Evolutionary conservation across 2,888 invertebrate species (phyloP), one percentile per base, ranked within the genome.

Genomic region (Eilema caniola): DNA sequence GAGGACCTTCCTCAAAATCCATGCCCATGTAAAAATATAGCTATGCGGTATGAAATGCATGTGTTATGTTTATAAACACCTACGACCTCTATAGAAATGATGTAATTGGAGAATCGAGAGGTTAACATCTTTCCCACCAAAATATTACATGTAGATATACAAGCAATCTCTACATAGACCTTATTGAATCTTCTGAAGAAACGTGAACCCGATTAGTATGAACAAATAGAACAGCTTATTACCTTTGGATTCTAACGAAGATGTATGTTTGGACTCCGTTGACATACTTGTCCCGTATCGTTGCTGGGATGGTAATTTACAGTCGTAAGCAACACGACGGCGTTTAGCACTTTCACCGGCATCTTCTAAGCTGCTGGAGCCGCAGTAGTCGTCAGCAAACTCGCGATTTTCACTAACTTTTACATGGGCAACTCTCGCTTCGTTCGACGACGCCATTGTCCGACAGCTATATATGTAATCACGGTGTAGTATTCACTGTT

Each of bases 391-490:
- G 72, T 91, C 90, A 76, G 81, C 84, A 82, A 84, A 86, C 81
- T 90, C 90, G 84, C 86, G 88, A 90, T 91, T 94, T 90, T 93
- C 94, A 88, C 88, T 85, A 85, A 92, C 92, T 94, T 94, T 95
- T 92, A 92, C 91, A 88, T 91, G 88, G 87, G 93, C 90, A 90
- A 92, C 90, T 86, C 88, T 86, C 85, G 91, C 86, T 85, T 91
- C 90, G 79, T 90, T 90, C 83, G 95, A 94, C 92, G 95, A 95
- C 95, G 95, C 95, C 95, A 95, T 95, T 95, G 95, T 95, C 89
- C 88, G 85, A 88, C 83, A 81, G 86, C 83, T 88, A 88, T 90
- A 85, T 83, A 86, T 85, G 85, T 86, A 91, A 88, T 85, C 86
- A 86, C 87, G 84, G 85, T 81, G 82, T 88, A 89, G 82, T 89